A percentile compares a stretch with the other conserved stretches of the same genome.
These are phyloP conservation scores for Larimichthys polyactis DNA, from an alignment of 2,113 vertebrate species.

Conservation along the genomic window DNA sequence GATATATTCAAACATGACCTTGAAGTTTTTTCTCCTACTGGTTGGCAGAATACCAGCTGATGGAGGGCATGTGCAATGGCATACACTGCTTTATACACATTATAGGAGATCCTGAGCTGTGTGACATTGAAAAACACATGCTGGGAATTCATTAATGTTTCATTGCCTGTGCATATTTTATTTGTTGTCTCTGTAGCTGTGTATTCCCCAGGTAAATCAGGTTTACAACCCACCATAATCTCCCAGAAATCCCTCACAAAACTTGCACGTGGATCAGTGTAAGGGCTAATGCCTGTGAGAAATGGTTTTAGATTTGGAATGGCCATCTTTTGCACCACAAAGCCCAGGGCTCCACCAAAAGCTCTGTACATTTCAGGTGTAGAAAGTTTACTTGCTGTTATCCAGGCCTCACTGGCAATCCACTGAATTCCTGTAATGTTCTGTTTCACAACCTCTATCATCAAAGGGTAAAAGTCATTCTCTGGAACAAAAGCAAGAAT, in stretches of 20 bases:
- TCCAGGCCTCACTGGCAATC: conserved; percentile 86
- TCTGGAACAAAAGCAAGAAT: conserved; percentile 83
- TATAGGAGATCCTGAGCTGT: conserved; percentile 82
- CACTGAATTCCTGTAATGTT: conserved; percentile 86
- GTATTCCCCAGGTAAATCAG: conserved; percentile 4
- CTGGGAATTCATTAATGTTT: conserved; percentile 71
- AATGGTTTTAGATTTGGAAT: conserved; percentile 77
- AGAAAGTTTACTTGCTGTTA: conserved; percentile 74
- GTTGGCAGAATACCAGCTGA: too few relatives aligned
- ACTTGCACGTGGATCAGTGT: conserved; percentile 43
- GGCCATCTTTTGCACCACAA: conserved; percentile 81
- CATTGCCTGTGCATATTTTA: conserved; percentile 74
- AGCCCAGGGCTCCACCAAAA: conserved; percentile 82
- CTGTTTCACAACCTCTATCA: conserved; percentile 80
- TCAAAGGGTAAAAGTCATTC: conserved; percentile 83
- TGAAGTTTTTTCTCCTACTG: too few relatives aligned
- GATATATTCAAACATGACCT: too few relatives aligned
- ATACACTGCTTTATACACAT: conserved; percentile 85
- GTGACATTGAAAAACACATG: conserved; percentile 82
- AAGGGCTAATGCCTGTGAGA: conserved; percentile 75
- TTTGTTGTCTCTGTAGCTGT: background rate
- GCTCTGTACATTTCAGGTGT: conserved; percentile 76
- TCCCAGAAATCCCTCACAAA: conserved; percentile 83
- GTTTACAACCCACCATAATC: conserved; percentile 74
- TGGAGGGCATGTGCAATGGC: conserved; percentile 28